A percentile compares a stretch with the other conserved stretches of the same genome.
Evolutionary conservation across 2,113 vertebrate species (phyloP).

Genomic region (Pimephales promelas): DNA sequence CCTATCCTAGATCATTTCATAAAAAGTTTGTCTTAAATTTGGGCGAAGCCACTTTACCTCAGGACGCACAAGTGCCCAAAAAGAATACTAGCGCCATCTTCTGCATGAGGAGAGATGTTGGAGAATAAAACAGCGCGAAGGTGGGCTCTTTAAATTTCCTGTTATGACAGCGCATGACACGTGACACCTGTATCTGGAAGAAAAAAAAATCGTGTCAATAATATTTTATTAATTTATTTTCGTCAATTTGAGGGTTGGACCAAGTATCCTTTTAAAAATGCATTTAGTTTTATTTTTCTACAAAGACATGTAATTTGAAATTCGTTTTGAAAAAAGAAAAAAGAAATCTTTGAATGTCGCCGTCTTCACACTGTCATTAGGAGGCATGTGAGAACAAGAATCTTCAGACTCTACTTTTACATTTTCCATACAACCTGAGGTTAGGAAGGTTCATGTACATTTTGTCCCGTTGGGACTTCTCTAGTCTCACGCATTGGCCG

Average conservation of each 20-base stretch:
- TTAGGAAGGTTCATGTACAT: too few relatives aligned
- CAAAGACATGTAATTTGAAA: constrained; percentile 24
- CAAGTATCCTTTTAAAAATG: too few relatives aligned
- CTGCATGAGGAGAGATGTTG: not conserved
- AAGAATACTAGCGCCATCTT: constrained; percentile 2
- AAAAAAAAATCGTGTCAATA: not conserved
- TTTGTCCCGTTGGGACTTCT: too few relatives aligned
- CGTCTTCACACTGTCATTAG: not conserved
- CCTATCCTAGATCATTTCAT: not conserved
- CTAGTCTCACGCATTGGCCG: too few relatives aligned
- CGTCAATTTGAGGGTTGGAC: not conserved
- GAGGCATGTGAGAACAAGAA: not conserved
- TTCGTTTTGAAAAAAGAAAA: not conserved
- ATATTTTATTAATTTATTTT: not conserved
- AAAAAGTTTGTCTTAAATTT: not conserved
- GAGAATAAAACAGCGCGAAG: too few relatives aligned
- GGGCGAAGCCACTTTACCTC: not conserved
- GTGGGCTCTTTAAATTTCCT: too few relatives aligned
- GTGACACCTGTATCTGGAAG: too few relatives aligned
- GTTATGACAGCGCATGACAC: too few relatives aligned
- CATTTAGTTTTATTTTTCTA: too few relatives aligned
- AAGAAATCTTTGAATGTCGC: not conserved
- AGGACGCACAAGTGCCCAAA: not conserved
- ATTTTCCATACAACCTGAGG: too few relatives aligned
- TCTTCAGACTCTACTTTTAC: not conserved